Base-by-base conservation (phyloP, 2,797 vertebrate species). In the Gallinago stenura region DNA sequence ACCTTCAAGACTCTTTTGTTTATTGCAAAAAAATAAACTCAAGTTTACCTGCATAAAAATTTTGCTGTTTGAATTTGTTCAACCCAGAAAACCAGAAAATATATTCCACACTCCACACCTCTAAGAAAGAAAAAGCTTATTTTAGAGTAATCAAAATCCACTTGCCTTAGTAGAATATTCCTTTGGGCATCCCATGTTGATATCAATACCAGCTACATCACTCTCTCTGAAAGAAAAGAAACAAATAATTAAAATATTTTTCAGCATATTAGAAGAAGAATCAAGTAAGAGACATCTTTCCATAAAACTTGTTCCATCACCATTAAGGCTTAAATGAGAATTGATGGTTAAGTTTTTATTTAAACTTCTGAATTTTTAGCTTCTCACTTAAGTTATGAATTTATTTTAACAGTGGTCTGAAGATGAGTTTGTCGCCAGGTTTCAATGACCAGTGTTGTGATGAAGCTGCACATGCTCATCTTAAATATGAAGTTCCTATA, bases 121-220 rank as follows among this genome's bases (percentile, higher is more conserved):
- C 12, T 50, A 43, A 68, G 45, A 60, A 37, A 60, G 12, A 71
- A 50, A 83, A 91, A 22, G 12, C 30, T 87, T 41, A 71, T 46
- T 70, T 65, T 73, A 60, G 16, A 33, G 18, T 25, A 91, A 87
- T 28, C 12, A 73, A 94, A 96, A 77, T 41, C 39, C 46, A 80
- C 97, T 98, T 97, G 99, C 99, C 99, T 99, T 99, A 8, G 99
- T 99, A 57, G 99, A 99, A 97, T 99, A 99, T 87, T 99, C 99
- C 95, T 99, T 99, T 12, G 99, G 99, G 96, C 99, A 99, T 82
- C 99, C 99, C 99, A 99, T 99, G 83, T 99, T 99, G 71, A 99
- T 98, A 45, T 99, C 99, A 56, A 99, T 98, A 26, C 98, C 99
- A 62, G 99, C 99, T 60, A 99, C 99, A 25, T 99, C 99, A 56